Base-by-base conservation (phyloP, 2,797 vertebrate species). In the Macropodus opercularis region DNA sequence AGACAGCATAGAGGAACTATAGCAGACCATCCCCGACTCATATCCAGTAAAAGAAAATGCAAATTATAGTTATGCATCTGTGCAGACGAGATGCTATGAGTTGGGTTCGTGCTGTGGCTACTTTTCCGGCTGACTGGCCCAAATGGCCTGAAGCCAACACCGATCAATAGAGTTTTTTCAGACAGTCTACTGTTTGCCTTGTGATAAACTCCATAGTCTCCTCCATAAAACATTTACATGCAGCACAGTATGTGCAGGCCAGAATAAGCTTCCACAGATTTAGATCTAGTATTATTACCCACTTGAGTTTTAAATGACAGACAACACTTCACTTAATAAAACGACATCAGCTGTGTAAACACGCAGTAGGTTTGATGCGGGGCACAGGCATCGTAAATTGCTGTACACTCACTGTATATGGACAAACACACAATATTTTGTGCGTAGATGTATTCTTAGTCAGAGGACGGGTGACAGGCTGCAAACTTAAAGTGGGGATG, bases 161-260 rank as follows among this genome's bases (percentile, higher is more conserved):
- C 24, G 57, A 75, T 83, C 78, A 68, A 83, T 77, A 69, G 32
- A 41, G 58, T 1, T 70, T 71, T 75, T 62, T 63, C 34, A 63
- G 71, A 57, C 19, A n/a, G 35, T 23, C 43, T 38, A 40, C 59
- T 61, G 11, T 54, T 14, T 52, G 35, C n/a, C 39, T 46, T 52
- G 36, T 64, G 53, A 46, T 69, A 40, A 62, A 65, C 46, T 53
- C 4, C 22, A 50, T 27, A 19, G 29, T 53, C 32, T 57, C 36
- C 52, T 40, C 19, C 1, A 26, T 40, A 46, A 24, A 66, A 51
- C 8, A 68, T 58, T 15, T 63, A 27, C 36, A 64, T 63, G 43
- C 14, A 35, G 27, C 63, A 31, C 14, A 35, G 27, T 66, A 31
- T 32, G 32, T 57, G 13, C 14, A 17, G 29, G 15, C 26, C 29